phyloP scores from a whole-genome alignment of 1,140 invertebrate species.

The Vanessa tameamea region DNA sequence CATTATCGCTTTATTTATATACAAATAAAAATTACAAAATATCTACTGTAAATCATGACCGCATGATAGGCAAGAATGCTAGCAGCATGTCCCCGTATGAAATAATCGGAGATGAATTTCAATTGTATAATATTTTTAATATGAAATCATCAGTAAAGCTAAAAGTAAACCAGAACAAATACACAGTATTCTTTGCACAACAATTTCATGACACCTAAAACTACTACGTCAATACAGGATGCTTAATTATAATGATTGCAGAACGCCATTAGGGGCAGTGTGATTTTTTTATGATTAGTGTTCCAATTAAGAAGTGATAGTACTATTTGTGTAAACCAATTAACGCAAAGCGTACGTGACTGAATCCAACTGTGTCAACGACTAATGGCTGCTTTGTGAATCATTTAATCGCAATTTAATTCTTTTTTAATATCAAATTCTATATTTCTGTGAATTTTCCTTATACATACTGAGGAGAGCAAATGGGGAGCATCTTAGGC shows the following conservation, averaged over 20 bases:
- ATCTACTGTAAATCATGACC: too few species aligned
- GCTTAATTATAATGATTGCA: conserved; percentile 38
- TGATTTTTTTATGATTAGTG: conserved; percentile 57
- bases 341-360: conserved; percentile 63
- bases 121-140: too few species aligned
- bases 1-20: too few species aligned
- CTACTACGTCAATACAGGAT: too few species aligned
- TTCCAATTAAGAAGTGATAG: conserved; percentile 54
- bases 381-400: conserved; percentile 42
- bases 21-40: too few species aligned
- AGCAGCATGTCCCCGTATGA: too few species aligned
- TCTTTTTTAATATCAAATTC: conserved; percentile 36
- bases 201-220: too few species aligned
- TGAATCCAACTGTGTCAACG: conserved; percentile 59
- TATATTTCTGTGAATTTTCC: conserved; percentile 45
- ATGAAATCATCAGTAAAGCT: too few species aligned
- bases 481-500: neutral
- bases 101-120: too few species aligned
- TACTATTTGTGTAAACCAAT: conserved; percentile 47
- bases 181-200: too few species aligned
- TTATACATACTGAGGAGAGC: conserved; percentile 30
- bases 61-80: too few species aligned
- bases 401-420: conserved; percentile 36
- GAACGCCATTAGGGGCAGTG: conserved; percentile 56
- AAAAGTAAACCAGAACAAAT: too few species aligned